Base-by-base conservation (phyloP, 2,888 invertebrate species). In the Mechanitis messenoides region DNA sequence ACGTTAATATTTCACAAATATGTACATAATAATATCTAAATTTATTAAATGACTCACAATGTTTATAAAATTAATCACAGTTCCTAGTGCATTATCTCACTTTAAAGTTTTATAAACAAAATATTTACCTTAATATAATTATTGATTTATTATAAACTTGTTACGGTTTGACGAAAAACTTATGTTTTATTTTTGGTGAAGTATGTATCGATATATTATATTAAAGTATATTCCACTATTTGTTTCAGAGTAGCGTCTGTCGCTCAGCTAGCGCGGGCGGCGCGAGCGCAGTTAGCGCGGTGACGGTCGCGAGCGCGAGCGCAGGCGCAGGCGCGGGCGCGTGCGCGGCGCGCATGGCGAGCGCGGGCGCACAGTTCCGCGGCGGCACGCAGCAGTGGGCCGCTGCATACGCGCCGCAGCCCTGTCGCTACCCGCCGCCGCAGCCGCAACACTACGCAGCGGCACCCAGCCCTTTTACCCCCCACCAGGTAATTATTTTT, bases 301-400 rank as follows among this genome's bases (percentile, higher is more conserved):
- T 86, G 83, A 84, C 88, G 78, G 77, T 87, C 85, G 85, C 90
- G 77, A 77, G 82, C 89, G 83, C 78, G 82, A 80, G 87, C 84
- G 83, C 85, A 79, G 82, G 90, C 85, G 81, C 78, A 81, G 80
- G 87, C 84, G 83, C 85, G 79, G 82, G 90, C 85, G 81, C 87
- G 87, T 84, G 90, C 88, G 85, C 89, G 77, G 80, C 90, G 89
- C 84, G 91, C 87, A 84, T 91, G 90, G 83, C 91, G 81, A 82
- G 89, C 91, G 85, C 91, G 71, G 87, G 88, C 81, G 87, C 87
- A 71, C 87, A 89, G 81, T 87, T 73, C 83, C 88, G 88, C 86
- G 88, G 89, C 80, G 86, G 87, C 72, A 76, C 83, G 84, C 88
- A 88, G 86, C 87, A 87, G 86, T 89, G 88, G 87, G 82, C 86